These are phyloP conservation scores for Leuciscus idus DNA, from an alignment of 2,113 vertebrate species.

Conservation along the genomic window DNA sequence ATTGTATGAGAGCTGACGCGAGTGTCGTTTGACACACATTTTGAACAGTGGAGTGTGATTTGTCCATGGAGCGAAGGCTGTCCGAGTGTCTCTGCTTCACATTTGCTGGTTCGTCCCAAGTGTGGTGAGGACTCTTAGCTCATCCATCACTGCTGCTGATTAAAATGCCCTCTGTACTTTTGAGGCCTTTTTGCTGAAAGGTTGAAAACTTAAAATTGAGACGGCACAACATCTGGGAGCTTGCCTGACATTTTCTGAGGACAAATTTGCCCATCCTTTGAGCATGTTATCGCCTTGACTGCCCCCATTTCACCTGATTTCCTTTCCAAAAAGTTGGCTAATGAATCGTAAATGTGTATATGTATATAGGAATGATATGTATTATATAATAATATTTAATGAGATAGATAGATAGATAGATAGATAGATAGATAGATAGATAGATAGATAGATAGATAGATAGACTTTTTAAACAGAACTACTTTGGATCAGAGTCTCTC, in stretches of 20 bases:
- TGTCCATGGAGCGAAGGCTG: slow-evolving; percentile 77
- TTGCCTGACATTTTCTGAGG: slow-evolving; percentile 39
- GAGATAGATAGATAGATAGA: too few species aligned
- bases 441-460: not conserved
- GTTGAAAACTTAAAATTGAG: slow-evolving; percentile 61
- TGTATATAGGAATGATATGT: too few species aligned
- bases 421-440: not conserved
- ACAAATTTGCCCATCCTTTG: slow-evolving; percentile 32
- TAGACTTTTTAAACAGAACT: too few species aligned
- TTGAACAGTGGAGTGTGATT: slow-evolving; percentile 82
- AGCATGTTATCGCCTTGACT: slow-evolving; percentile 28
- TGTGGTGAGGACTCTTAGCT: slow-evolving; percentile 66
- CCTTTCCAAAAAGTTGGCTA: too few species aligned
- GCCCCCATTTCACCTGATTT: not conserved
- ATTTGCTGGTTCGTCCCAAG: slow-evolving; percentile 65
- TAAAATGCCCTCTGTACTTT: slow-evolving; percentile 68
- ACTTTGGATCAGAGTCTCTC: too few species aligned
- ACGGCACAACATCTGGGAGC: slow-evolving; percentile 57
- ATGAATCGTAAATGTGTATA: too few species aligned
- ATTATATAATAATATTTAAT: too few species aligned
- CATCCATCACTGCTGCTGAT: slow-evolving; percentile 84
- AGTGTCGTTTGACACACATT: slow-evolving; percentile 78
- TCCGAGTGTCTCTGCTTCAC: slow-evolving; percentile 72
- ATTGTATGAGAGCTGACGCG: slow-evolving; percentile 81
- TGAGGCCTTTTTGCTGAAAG: slow-evolving; percentile 68